Conservation (phyloP, 37 sponge, comb jelly and placozoan genomes). For the Petrosia ficiformis region DNA sequence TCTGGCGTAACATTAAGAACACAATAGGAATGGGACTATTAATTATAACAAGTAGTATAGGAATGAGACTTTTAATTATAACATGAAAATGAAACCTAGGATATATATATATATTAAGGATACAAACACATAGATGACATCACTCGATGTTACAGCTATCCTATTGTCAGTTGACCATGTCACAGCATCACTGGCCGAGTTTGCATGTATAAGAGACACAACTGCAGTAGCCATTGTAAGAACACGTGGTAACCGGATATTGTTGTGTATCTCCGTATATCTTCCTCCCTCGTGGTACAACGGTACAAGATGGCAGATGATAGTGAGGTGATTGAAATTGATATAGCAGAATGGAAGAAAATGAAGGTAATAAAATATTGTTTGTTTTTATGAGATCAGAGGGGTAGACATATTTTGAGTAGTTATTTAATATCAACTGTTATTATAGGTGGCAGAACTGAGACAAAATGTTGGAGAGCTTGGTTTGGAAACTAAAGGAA, state of each 20-base stretch:
- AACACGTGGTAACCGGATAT: slow-evolving; percentile 5
- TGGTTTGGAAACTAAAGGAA: slow-evolving; percentile 70
- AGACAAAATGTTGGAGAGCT: slow-evolving; percentile 47
- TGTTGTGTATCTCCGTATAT: neutral
- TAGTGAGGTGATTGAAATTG: slow-evolving; percentile 39
- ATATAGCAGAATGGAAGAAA: slow-evolving; percentile 69
- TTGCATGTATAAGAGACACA: neutral
- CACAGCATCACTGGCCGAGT: neutral
- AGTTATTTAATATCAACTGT: too few relatives aligned
- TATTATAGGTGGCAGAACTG: slow-evolving; percentile 77
- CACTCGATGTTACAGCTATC: slow-evolving; percentile 6
- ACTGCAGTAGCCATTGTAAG: neutral
- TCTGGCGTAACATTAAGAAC: neutral
- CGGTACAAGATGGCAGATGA: slow-evolving; percentile 8
- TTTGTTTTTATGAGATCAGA: neutral
- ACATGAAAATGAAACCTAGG: too few relatives aligned
- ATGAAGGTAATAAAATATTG: slow-evolving; percentile 38
- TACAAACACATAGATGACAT: slow-evolving; percentile 15
- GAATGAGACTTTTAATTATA: too few relatives aligned
- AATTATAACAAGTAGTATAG: too few relatives aligned
- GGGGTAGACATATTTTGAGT: neutral
- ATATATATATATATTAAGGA: slow-evolving; percentile 3
- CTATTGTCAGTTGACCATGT: slow-evolving; percentile 9
- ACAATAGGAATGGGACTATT: too few relatives aligned
- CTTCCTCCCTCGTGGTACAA: neutral